Evolutionary conservation across 2,113 vertebrate species (phyloP).

Genomic region (Agelaius phoeniceus): DNA sequence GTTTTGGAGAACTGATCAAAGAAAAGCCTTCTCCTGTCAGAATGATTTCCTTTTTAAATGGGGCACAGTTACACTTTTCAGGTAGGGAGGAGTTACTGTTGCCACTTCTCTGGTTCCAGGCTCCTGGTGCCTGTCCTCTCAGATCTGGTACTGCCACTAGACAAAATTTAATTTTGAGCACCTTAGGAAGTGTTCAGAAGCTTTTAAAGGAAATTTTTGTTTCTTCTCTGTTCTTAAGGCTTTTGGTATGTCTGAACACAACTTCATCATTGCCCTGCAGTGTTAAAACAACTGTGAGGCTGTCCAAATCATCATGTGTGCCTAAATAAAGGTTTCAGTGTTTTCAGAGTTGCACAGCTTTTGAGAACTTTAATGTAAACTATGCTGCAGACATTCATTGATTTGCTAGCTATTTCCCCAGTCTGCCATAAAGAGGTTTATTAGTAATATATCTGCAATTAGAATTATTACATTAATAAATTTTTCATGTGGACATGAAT

Average conservation of each 20-base stretch:
- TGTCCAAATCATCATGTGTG: background rate
- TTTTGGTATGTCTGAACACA: background rate
- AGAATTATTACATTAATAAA: background rate
- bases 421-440: rapidly evolving
- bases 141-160: background rate
- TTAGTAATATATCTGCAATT: background rate
- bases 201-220: background rate
- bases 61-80: background rate
- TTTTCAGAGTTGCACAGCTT: background rate
- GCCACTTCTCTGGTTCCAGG: background rate
- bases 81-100: background rate
- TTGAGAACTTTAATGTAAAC: background rate
- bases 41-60: background rate
- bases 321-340: background rate
- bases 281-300: background rate
- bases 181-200: background rate
- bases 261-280: background rate
- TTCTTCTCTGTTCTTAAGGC: background rate
- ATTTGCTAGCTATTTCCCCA: background rate
- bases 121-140: background rate
- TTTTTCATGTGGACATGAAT: background rate
- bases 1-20: background rate
- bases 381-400: background rate
- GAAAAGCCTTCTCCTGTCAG: background rate
- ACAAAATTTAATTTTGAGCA: background rate